A percentile compares a stretch with the other conserved stretches of the same genome.
phyloP scores from a whole-genome alignment of 2,888 invertebrate genomes.

The Nymphalis urticae region DNA sequence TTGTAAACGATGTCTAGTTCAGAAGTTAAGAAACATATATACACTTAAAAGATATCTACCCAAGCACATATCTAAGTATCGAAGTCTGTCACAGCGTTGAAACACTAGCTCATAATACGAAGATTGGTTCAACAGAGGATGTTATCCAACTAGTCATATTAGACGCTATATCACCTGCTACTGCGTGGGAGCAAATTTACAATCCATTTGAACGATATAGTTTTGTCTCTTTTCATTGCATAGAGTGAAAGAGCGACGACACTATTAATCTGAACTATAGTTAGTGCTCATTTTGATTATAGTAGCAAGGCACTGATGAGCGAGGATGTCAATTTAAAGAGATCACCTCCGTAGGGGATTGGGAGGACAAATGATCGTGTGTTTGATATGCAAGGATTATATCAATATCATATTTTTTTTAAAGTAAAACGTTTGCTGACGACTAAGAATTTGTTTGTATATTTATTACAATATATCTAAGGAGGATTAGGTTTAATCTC shows the following conservation, averaged over 20 bases:
- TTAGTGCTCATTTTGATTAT: constrained; percentile 33
- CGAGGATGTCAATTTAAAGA: constrained; percentile 40
- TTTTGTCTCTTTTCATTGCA: constrained; percentile 16
- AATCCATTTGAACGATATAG: constrained; percentile 17
- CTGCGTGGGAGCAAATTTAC: constrained; percentile 39
- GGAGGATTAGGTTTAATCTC: too few relatives aligned
- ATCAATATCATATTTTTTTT: constrained; percentile 19
- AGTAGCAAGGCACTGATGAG: constrained; percentile 33
- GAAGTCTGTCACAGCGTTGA: constrained; percentile 4
- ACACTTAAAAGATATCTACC: not conserved
- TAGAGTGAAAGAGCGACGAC: constrained; percentile 19
- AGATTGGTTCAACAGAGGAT: constrained; percentile 32
- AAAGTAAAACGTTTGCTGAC: constrained; percentile 1
- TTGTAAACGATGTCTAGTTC: too few relatives aligned
- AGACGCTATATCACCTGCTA: constrained; percentile 31
- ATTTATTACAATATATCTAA: too few relatives aligned
- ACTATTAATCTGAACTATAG: constrained; percentile 22
- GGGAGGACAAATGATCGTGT: constrained; percentile 30
- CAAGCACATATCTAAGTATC: not conserved
- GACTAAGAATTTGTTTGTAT: too few relatives aligned
- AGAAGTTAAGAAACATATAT: too few relatives aligned
- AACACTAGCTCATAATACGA: constrained; percentile 26
- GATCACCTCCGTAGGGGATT: constrained; percentile 40
- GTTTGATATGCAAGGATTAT: constrained; percentile 32
- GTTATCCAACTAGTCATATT: constrained; percentile 20